These are phyloP conservation scores for Mormyrops attenuatus DNA, from an alignment of 2,797 vertebrate species.

Conservation along the genomic window DNA sequence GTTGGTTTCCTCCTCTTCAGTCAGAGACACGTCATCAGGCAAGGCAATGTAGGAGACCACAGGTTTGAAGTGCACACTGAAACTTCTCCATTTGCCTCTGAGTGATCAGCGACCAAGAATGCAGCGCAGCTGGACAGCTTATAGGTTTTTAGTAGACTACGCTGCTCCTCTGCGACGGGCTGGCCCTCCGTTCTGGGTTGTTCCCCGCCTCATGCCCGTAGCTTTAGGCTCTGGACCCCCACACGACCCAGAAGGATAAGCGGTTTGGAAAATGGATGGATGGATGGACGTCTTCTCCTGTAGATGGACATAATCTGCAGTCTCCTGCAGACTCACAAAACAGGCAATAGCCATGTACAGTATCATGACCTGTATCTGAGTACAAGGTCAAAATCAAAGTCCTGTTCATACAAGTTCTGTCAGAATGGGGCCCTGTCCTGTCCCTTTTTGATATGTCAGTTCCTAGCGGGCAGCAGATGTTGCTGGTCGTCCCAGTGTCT, in stretches of 20 bases:
- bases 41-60: not conserved
- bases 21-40: not conserved
- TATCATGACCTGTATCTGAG: not conserved
- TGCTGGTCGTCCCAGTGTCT: not conserved
- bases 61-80: not conserved
- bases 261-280: too few relatives aligned
- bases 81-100: not conserved
- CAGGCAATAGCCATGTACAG: too few relatives aligned
- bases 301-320: too few relatives aligned
- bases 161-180: too few relatives aligned
- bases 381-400: not conserved
- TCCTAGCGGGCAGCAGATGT: not conserved
- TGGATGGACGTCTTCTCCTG: too few relatives aligned
- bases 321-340: too few relatives aligned
- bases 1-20: not conserved
- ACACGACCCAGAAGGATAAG: too few relatives aligned
- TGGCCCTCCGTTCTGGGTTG: too few relatives aligned
- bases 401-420: not conserved
- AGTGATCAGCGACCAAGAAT: not conserved
- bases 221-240: too few relatives aligned
- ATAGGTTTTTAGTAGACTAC: not conserved
- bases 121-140: not conserved
- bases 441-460: not conserved
- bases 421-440: not conserved
- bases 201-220: too few relatives aligned